phyloP scores from a whole-genome alignment of 2,888 invertebrate species.

The Pseudococcus viburni region DNA sequence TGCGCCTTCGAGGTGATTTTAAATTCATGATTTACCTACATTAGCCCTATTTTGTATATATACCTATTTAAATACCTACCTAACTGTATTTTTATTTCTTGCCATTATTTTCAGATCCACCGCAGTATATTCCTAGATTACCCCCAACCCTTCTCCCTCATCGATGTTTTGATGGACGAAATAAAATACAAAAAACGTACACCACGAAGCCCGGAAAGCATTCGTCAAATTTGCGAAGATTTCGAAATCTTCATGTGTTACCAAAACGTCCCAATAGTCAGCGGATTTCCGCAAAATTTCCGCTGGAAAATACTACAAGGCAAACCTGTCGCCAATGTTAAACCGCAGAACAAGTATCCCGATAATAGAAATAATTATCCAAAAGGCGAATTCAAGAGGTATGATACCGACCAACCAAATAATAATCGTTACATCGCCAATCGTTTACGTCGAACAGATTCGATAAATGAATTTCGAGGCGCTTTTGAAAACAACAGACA shows the following conservation, averaged over 20 bases:
- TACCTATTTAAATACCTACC: not conserved
- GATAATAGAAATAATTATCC: not conserved
- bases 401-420: not conserved
- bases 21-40: too few relatives aligned
- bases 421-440: not conserved
- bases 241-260: slow-evolving; percentile 18
- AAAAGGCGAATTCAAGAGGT: not conserved
- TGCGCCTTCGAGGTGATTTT: too few relatives aligned
- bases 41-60: too few relatives aligned
- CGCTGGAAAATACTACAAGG: not conserved
- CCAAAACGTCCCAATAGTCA: not conserved
- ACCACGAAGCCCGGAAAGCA: not conserved
- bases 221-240: slow-evolving; percentile 32
- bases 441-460: not conserved
- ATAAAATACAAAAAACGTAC: not conserved
- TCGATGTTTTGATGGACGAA: slow-evolving; percentile 17
- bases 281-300: not conserved
- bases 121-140: not conserved
- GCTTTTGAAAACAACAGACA: not conserved
- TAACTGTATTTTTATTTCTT: not conserved
- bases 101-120: not conserved
- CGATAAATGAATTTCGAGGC: not conserved
- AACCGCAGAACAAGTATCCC: not conserved
- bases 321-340: not conserved
- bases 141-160: not conserved